phyloP scores from a whole-genome alignment of 2,797 vertebrate genomes.

The Brachyalestes nurse region DNA sequence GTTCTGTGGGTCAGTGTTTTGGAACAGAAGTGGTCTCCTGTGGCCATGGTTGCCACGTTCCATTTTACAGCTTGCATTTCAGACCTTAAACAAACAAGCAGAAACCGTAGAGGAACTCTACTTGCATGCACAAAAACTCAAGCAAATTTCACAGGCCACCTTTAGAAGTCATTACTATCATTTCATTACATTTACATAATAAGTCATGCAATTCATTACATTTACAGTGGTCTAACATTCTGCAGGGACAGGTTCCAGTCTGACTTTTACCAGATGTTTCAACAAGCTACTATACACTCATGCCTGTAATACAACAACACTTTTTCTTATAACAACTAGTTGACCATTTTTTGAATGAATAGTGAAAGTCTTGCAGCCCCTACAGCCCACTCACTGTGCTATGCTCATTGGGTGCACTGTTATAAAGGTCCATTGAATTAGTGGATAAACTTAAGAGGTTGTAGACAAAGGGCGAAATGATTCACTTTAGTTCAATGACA shows the following conservation, averaged over 20 bases:
- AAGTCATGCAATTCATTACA: no score
- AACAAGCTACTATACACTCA: no score
- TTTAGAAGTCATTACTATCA: background rate
- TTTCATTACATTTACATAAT: background rate
- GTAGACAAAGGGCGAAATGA: background rate
- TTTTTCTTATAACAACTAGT: no score
- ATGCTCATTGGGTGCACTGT: background rate
- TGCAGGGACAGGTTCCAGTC: background rate
- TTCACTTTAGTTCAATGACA: background rate
- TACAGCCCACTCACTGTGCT: background rate
- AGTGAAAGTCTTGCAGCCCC: no score
- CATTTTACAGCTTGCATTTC: background rate
- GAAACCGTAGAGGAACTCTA: background rate
- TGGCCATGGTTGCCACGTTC: background rate
- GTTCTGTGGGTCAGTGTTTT: background rate
- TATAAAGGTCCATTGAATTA: background rate
- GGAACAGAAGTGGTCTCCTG: constrained; percentile 13
- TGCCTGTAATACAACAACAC: no score
- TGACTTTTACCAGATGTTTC: no score
- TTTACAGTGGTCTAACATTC: no score
- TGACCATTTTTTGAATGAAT: no score
- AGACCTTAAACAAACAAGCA: background rate
- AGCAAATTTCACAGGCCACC: background rate
- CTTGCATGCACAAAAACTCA: background rate
- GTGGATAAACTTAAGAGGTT: background rate